Evolutionary conservation across 2,797 vertebrate species (phyloP).

Genomic region (Ciconia nigra): DNA sequence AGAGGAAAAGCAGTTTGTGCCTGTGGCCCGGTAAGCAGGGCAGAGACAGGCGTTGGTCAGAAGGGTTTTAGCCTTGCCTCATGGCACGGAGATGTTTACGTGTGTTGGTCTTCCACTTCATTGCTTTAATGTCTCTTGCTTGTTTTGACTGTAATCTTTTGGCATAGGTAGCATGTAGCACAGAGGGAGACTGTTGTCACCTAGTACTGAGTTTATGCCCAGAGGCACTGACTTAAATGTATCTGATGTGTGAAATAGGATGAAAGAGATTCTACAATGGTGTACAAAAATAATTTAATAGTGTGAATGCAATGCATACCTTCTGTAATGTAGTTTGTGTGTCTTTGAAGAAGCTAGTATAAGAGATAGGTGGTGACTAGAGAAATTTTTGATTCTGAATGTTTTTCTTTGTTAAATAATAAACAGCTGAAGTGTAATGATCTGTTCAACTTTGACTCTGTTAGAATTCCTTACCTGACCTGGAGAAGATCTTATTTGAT

Average conservation of each 20-base stretch:
- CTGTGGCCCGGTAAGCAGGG: background rate
- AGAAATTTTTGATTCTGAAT: background rate
- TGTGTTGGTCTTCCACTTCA: background rate
- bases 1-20: background rate
- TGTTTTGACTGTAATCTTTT: background rate
- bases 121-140: background rate
- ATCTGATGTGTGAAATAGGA: background rate
- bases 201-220: background rate
- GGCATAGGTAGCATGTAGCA: background rate
- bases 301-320: background rate
- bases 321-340: background rate
- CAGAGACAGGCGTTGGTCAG: background rate
- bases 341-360: background rate
- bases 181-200: background rate
- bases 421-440: background rate
- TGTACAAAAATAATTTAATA: background rate
- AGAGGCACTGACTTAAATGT: background rate
- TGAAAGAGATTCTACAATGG: background rate
- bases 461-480: background rate
- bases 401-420: background rate
- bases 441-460: background rate
- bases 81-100: accelerated
- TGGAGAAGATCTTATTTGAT: background rate
- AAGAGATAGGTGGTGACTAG: background rate
- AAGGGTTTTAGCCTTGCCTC: background rate